These are phyloP conservation scores for Tipula helvola DNA, from an alignment of 2,888 invertebrate species.

Conservation along the genomic window DNA sequence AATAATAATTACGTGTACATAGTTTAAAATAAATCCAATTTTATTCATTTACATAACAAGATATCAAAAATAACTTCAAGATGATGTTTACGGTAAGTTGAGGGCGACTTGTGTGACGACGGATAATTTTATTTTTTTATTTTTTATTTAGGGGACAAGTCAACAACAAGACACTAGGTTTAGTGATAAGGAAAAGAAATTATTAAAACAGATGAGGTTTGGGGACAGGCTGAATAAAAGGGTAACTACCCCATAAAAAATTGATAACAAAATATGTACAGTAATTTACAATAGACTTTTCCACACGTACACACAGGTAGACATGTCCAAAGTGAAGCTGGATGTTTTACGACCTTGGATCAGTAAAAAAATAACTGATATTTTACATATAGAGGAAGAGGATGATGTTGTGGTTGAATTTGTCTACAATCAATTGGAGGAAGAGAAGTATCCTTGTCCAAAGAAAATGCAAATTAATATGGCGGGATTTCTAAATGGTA, in stretches of 20 bases:
- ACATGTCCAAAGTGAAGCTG: slow-evolving; percentile 96
- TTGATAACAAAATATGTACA: not conserved
- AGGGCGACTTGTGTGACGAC: not conserved
- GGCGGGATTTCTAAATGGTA: slow-evolving; percentile 96
- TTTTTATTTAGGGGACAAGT: slow-evolving; percentile 71
- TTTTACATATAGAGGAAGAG: slow-evolving; percentile 73
- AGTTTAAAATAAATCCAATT: not conserved
- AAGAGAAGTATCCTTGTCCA: slow-evolving; percentile 88
- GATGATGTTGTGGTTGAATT: slow-evolving; percentile 99
- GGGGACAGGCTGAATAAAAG: slow-evolving; percentile 86
- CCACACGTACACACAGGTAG: slow-evolving; percentile 50
- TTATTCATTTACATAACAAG: slow-evolving; percentile 10
- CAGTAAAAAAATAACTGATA: slow-evolving; percentile 88
- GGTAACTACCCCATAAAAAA: slow-evolving; percentile 39
- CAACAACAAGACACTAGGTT: slow-evolving; percentile 99
- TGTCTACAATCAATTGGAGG: slow-evolving; percentile 95
- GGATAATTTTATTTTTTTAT: not conserved
- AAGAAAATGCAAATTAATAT: slow-evolving; percentile 99
- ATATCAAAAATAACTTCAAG: slow-evolving; percentile 19
- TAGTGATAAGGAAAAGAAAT: slow-evolving; percentile 98
- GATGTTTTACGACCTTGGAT: slow-evolving; percentile 99
- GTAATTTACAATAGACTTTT: not conserved
- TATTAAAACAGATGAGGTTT: slow-evolving; percentile 98
- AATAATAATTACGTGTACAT: slow-evolving; percentile 12
- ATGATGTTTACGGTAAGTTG: slow-evolving; percentile 42